Base-by-base conservation (phyloP, 2,113 vertebrate genomes). In the Donacobius atricapilla region DNA sequence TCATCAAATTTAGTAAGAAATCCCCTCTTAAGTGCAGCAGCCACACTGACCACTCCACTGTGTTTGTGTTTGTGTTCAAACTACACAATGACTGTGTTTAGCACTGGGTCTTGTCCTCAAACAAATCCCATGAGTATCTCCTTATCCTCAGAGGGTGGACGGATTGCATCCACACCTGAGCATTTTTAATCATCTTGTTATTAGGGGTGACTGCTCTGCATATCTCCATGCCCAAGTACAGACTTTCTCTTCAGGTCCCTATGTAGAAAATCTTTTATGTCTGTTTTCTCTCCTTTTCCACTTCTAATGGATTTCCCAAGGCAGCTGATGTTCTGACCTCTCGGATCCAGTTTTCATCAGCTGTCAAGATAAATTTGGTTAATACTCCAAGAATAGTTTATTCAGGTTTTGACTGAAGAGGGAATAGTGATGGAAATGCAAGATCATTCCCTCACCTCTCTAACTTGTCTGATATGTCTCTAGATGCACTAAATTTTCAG, bases 341-440 rank as follows among this genome's bases (percentile, higher is more conserved):
- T 95, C 16, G 15, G 84, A 96, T 93, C 71, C 65, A 96, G 89
- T 97, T 97, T 97, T 98, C 97, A 95, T 93, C 95, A 93, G 91
- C 96, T 82, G 81, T 96, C 96, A 96, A 89, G 89, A 89, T 95
- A 97, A 96, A 98, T 98, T 97, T 97, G 87, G 78, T 75, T 96
- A 92, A 94, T 53, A 23, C 75, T 80, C 33, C 50, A 90, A 68
- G 45, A 91, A 50, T 57, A 84, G 81, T 75, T 97, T 94, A 72
- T 91, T 93, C 73, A 78, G 57, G 28, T 93, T 95, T 72, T 92
- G 51, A 42, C 54, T 63, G 79, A 69, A 93, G 80, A 85, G 53
- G 50, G 60, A 81, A 73, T 86, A 88, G 51, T 48, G 35, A 71
- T 14, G 8, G 72, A 86, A 61, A 92, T 77, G 47, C 31, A 65